Evolutionary conservation across 2,113 vertebrate genomes (phyloP).

Genomic region (Corydoras maculifer): DNA sequence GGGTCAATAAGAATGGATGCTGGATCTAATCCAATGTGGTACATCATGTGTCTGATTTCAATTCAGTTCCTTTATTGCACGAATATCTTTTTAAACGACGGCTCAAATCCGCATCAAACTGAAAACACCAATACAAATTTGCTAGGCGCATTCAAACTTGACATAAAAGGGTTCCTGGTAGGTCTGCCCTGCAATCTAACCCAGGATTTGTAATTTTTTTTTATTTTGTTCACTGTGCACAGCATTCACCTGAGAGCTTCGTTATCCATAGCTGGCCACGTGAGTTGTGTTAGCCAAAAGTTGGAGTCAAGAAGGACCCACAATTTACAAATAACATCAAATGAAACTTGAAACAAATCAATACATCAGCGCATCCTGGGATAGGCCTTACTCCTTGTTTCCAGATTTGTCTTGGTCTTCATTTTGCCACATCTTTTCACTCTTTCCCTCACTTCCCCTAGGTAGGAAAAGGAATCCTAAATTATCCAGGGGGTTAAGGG

Average conservation of each 20-base stretch:
- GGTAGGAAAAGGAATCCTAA: conserved; percentile 66
- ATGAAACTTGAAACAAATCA: conserved; percentile 64
- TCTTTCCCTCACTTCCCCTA: conserved; percentile 44
- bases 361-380: conserved; percentile 66
- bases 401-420: conserved; percentile 67
- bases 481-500: conserved; percentile 72
- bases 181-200: not conserved
- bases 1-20: no score
- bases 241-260: conserved; percentile 1
- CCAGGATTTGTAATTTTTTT: conserved; percentile 1
- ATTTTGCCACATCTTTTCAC: conserved; percentile 55
- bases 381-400: conserved; percentile 60
- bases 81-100: no score
- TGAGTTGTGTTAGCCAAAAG: conserved; percentile 12
- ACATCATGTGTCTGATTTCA: no score
- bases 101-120: no score
- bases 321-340: conserved; percentile 65
- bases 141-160: no score
- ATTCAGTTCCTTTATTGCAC: no score
- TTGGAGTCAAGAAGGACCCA: conserved; percentile 6
- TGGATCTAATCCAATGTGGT: no score
- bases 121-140: no score
- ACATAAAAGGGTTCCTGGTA: no score
- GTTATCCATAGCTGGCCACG: conserved; percentile 14
- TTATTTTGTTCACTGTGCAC: conserved; percentile 2